Evolutionary conservation across 2,113 vertebrate genomes (phyloP), one percentile per base, ranked within the genome.

Genomic region (Thomomys bottae): DNA sequence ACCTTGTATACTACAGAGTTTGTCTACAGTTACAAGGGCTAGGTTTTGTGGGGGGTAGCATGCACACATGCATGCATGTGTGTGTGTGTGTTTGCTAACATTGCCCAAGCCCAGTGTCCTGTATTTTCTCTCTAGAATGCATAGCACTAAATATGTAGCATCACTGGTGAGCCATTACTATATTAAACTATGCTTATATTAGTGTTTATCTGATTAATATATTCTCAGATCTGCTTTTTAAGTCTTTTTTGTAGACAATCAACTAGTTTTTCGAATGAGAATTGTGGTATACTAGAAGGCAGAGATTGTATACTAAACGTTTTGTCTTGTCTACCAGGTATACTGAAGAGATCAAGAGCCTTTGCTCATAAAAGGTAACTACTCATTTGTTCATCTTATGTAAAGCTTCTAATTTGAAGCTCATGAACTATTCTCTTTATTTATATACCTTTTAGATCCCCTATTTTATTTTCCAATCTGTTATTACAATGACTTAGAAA

Each of bases 211-310:
- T 26, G 28, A 80, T 90, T 75, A 79, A 67, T 85, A 83, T 28
- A 85, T 36, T 24, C 32, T 73, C 76, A 80, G 71, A n/a, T 79
- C 49, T 77, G 68, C 36, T 7, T 89, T 40, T 90, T 87, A 36
- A 24, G 36, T 34, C 15, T 54, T 45, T 80, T 90, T 90, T 32
- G 24, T 11, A 3, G 88, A 30, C 6, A 49, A 26, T 78, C 28
- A 36, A 24, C 32, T 10, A 73, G 24, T 72, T 87, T 92, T 45
- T 70, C 24, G 38, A 89, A 54, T 75, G 59, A 86, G 2, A 63
- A 81, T 72, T 61, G 30, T 24, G n/a, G 17, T 75, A n/a, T 87
- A 68, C 30, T 92, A 66, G 21, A 81, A 73, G 24, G 1, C 28
- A 88, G 7, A n/a, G 42, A 68, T 17, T 49, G 3, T 7, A n/a